A percentile compares a stretch with the other conserved stretches of the same genome.
Evolutionary conservation across 1,140 invertebrate species (phyloP).

Genomic region (Drosophila parabipectinata): DNA sequence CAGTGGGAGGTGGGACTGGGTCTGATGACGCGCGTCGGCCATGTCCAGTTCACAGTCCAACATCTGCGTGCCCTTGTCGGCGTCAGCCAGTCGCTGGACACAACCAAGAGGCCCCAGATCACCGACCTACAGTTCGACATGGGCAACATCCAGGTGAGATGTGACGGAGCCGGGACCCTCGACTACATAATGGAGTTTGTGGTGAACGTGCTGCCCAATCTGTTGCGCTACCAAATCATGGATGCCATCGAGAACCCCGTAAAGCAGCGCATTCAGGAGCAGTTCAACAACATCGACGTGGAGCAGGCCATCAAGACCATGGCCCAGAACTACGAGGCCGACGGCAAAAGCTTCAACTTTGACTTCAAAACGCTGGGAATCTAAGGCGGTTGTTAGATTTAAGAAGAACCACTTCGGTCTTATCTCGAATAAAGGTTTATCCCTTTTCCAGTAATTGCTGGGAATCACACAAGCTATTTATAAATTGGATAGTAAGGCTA

Average conservation of each 20-base stretch:
- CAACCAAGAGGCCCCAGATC: slow-evolving; percentile 88
- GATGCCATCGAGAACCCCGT: slow-evolving; percentile 91
- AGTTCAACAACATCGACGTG: slow-evolving; percentile 88
- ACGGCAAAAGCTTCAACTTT: slow-evolving; percentile 77
- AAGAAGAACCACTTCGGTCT: neutral
- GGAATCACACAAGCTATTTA: slow-evolving; percentile 33
- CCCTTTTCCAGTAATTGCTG: slow-evolving; percentile 5
- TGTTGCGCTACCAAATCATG: slow-evolving; percentile 93
- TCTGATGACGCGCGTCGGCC: slow-evolving; percentile 88
- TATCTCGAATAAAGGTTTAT: slow-evolving; percentile 41
- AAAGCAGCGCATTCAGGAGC: slow-evolving; percentile 87
- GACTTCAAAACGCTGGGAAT: slow-evolving; percentile 60
- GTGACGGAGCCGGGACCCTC: slow-evolving; percentile 91
- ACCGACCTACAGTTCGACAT: slow-evolving; percentile 91
- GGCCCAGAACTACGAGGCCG: slow-evolving; percentile 87
- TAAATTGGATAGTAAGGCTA: neutral
- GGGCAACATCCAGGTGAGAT: slow-evolving; percentile 92
- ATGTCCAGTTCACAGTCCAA: slow-evolving; percentile 90
- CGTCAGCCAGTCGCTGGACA: slow-evolving; percentile 90
- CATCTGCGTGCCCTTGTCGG: slow-evolving; percentile 88
- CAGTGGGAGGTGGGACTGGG: slow-evolving; percentile 91
- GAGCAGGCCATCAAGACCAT: slow-evolving; percentile 89
- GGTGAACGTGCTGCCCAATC: slow-evolving; percentile 92
- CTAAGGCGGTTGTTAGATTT: slow-evolving; percentile 6
- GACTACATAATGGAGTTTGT: slow-evolving; percentile 92